Base-by-base conservation (phyloP, 2,113 vertebrate genomes). In the Python bivittatus region DNA sequence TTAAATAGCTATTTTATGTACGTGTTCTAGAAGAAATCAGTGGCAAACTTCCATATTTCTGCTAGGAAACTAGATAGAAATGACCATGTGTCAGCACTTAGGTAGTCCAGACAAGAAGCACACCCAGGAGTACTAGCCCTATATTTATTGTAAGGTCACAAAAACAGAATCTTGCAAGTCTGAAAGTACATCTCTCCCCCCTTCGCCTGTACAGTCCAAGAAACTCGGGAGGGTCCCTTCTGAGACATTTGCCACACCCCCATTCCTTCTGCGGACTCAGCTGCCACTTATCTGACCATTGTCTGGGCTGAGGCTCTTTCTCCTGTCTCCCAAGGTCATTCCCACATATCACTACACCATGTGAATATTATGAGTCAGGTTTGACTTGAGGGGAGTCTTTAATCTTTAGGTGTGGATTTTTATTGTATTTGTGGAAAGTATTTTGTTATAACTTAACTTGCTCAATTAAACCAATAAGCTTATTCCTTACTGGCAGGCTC, bases 401-500 rank as follows among this genome's bases (percentile, higher is more conserved):
- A 61, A 61, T 61, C 58, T 61, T 61, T 61, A 61, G 23, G 58
- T 61, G 25, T 61, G 25, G 58, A 61, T 61, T 61, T 61, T 27
- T 27, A 61, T 61, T 9, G 2, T 61, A n/a, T n/a, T 68, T 68
- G 61, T 68, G 29, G 61, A 68, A 68, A 68, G n/a, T 68, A 64
- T 90, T 90, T 89, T 89, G 12, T n/a, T 68, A 64, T 12, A 22
- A 56, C 64, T 27, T 33, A 10, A 54, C 68, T 27, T 42, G 29
- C 44, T 68, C 3, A 17, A 23, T 52, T 53, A 84, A 54, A 53
- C 27, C 29, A 64, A 58, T 53, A 64, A 91, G 25, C 7, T 13
- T 84, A 13, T 15, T 48, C 6, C 53, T 90, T 84, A 44, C 53
- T 86, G 94, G 93, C 86, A 58, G 64, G 94, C 92, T 90, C 89